These are phyloP conservation scores for Xiphophorus couchianus DNA, from an alignment of 2,113 vertebrate species.

Conservation along the genomic window DNA sequence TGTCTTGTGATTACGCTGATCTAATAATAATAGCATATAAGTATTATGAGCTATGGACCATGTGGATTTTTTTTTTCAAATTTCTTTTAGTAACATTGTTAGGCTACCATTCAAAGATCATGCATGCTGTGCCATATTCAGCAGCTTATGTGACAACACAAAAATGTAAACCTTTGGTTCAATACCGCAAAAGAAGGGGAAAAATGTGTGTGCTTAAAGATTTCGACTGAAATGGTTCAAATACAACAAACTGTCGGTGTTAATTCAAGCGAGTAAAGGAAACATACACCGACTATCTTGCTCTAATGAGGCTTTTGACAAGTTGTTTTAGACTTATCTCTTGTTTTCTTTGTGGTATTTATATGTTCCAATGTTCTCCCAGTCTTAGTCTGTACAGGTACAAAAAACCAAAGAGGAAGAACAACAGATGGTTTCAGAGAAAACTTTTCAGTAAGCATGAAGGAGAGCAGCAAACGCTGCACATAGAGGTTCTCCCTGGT, in stretches of 20 bases:
- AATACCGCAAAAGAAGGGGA: neutral
- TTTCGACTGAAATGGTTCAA: neutral
- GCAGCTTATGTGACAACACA: neutral
- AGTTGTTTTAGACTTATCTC: slow-evolving; percentile 16
- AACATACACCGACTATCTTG: neutral
- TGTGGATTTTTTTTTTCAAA: too few species aligned
- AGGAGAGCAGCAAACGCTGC: slow-evolving; percentile 27
- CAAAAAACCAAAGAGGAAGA: slow-evolving; percentile 19
- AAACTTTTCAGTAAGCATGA: slow-evolving; percentile 68
- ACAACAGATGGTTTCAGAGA: slow-evolving; percentile 62
- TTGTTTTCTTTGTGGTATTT: slow-evolving; percentile 36
- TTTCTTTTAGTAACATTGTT: too few species aligned
- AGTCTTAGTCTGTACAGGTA: slow-evolving; percentile 26
- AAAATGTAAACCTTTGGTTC: neutral
- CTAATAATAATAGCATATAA: too few species aligned
- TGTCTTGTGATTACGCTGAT: neutral
- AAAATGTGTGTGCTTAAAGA: neutral
- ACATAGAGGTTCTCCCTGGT: slow-evolving; percentile 50
- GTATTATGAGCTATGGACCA: too few species aligned
- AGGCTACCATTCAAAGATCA: neutral
- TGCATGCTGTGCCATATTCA: neutral
- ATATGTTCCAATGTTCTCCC: slow-evolving; percentile 21
- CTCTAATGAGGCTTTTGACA: slow-evolving; percentile 4
- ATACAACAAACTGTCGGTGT: neutral
- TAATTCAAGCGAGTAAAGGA: neutral